Evolutionary conservation across 2,113 vertebrate species (phyloP).

Genomic region (Gnathonemus echidnorhynchus): DNA sequence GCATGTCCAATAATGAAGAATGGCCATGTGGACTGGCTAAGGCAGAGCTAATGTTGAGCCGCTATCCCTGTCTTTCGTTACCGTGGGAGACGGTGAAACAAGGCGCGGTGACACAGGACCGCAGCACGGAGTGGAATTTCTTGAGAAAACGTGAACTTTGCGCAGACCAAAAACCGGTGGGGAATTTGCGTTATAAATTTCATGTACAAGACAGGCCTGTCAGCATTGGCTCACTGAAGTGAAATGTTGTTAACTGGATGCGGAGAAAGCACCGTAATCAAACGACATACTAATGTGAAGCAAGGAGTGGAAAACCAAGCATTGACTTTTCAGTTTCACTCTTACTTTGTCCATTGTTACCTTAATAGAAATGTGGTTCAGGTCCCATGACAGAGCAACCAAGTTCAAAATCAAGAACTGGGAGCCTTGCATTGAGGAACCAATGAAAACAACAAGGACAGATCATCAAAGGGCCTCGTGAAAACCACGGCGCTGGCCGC

Average conservation of each 20-base stretch:
- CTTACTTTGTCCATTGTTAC: not conserved
- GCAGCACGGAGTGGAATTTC: not conserved
- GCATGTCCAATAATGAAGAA: constrained; percentile 50
- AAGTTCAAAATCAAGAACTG: not conserved
- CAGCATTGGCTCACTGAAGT: not conserved
- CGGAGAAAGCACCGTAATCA: not conserved
- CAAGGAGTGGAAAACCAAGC: not conserved
- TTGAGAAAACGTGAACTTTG: not conserved
- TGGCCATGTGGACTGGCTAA: not conserved
- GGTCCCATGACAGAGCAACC: not conserved
- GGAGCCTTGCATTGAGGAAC: not conserved
- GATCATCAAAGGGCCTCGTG: not conserved
- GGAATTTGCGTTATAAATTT: not conserved
- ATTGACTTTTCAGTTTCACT: not conserved
- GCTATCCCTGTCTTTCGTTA: not conserved
- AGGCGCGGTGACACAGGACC: not conserved
- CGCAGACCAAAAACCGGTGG: not conserved
- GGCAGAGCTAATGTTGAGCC: not conserved
- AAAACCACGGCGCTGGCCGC: not conserved
- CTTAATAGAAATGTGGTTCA: not conserved
- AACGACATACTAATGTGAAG: not conserved
- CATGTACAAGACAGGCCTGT: not conserved
- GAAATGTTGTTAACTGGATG: not conserved
- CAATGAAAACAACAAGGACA: not conserved
- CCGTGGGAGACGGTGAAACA: not conserved